phyloP scores from a whole-genome alignment of 2,888 invertebrate species.

The Melikaiella ostensackeni region DNA sequence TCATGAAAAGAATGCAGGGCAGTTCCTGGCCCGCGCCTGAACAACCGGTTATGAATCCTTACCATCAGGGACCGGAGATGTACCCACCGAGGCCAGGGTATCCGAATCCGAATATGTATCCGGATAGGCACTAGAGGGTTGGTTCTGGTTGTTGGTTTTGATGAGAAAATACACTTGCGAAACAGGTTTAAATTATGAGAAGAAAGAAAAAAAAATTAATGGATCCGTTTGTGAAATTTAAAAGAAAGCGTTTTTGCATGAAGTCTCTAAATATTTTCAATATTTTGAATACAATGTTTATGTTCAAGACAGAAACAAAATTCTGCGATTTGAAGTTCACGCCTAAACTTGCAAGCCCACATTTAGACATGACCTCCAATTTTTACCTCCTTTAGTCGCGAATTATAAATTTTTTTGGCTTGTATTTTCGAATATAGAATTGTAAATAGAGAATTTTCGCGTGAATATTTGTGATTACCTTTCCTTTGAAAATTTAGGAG shows the following conservation, averaged over 20 bases:
- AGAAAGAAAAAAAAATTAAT: not conserved
- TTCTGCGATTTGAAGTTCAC: not conserved
- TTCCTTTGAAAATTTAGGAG: too few species aligned
- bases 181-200: not conserved
- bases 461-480: too few species aligned
- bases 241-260: not conserved
- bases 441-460: too few species aligned
- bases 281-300: not conserved
- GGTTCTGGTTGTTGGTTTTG: not conserved
- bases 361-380: too few species aligned
- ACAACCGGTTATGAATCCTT: slow-evolving; percentile 32
- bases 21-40: slow-evolving; percentile 20
- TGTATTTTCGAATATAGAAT: too few species aligned
- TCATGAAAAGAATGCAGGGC: slow-evolving; percentile 35
- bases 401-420: too few species aligned
- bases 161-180: not conserved
- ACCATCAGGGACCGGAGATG: not conserved
- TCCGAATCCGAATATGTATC: slow-evolving; percentile 31
- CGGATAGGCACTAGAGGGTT: slow-evolving; percentile 21
- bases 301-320: too few species aligned
- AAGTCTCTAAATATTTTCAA: not conserved
- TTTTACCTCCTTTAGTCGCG: too few species aligned
- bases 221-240: not conserved
- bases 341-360: too few species aligned
- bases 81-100: slow-evolving; percentile 10